Percentiles rank a stretch among this genome's conserved stretches.
phyloP scores from a whole-genome alignment of 2,113 vertebrate species.

The Chroicocephalus ridibundus region DNA sequence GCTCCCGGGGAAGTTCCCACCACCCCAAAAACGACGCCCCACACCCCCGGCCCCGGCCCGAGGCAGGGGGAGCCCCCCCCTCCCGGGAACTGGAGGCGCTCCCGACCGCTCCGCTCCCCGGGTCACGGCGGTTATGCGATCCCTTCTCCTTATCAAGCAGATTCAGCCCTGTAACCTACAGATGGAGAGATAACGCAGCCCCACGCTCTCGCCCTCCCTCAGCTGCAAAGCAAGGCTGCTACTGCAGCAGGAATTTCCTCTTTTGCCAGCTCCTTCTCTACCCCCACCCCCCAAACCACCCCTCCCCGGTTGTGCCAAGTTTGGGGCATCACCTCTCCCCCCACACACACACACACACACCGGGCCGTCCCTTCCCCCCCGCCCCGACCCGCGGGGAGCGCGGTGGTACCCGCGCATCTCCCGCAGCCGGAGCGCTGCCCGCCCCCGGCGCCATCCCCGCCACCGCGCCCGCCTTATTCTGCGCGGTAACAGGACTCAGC shows the following conservation, averaged over 20 bases:
- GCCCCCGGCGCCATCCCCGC: neutral
- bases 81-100: neutral
- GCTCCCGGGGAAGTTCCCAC: neutral
- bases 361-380: no score
- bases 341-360: no score
- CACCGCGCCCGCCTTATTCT: neutral
- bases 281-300: neutral
- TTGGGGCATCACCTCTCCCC: neutral
- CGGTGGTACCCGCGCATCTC: neutral
- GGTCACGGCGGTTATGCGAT: conserved; percentile 8
- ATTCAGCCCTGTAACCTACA: neutral
- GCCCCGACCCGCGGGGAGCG: neutral
- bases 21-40: neutral
- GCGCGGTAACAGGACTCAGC: neutral
- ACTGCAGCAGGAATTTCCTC: conserved; percentile 3
- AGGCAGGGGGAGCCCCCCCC: neutral
- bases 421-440: neutral
- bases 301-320: neutral
- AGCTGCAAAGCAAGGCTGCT: neutral
- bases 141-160: neutral
- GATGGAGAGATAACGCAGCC: neutral
- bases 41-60: neutral
- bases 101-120: neutral
- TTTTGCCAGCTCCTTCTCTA: neutral
- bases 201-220: neutral